Evolutionary conservation across 2,888 invertebrate genomes (phyloP).

Genomic region (Petrophora chlorosata): DNA sequence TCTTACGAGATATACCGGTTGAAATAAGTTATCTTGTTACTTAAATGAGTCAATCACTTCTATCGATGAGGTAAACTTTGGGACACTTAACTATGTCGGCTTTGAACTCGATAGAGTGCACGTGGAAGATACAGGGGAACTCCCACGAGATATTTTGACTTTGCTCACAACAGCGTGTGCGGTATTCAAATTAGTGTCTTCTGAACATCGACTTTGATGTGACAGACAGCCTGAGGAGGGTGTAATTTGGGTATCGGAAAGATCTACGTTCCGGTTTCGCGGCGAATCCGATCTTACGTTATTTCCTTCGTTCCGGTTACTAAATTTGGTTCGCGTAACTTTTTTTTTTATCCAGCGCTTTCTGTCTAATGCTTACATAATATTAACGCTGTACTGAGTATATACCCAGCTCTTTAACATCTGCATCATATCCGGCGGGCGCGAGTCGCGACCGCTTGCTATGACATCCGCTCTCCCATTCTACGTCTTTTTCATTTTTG

Average conservation of each 20-base stretch:
- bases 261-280: conserved; percentile 48
- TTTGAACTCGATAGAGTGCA: conserved; percentile 13
- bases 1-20: no score
- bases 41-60: background rate
- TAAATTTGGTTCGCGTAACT: no score
- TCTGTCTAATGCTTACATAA: conserved; percentile 14
- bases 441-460: conserved; percentile 43
- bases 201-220: conserved; percentile 50
- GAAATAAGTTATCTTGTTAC: no score
- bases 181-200: conserved; percentile 56
- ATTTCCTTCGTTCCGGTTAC: conserved; percentile 50
- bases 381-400: conserved; percentile 39
- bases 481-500: conserved; percentile 44
- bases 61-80: background rate
- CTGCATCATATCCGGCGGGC: conserved; percentile 55
- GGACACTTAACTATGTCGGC: background rate
- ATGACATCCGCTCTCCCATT: conserved; percentile 61
- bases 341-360: conserved; percentile 1
- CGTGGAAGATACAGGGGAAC: conserved; percentile 7
- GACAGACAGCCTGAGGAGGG: conserved; percentile 56
- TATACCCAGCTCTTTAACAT: conserved; percentile 53
- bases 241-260: conserved; percentile 52
- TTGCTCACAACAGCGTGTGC: conserved; percentile 31
- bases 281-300: conserved; percentile 52
- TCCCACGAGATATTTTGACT: conserved; percentile 29